phyloP scores from a whole-genome alignment of 2,113 vertebrate genomes.

The Cyanistes caeruleus region DNA sequence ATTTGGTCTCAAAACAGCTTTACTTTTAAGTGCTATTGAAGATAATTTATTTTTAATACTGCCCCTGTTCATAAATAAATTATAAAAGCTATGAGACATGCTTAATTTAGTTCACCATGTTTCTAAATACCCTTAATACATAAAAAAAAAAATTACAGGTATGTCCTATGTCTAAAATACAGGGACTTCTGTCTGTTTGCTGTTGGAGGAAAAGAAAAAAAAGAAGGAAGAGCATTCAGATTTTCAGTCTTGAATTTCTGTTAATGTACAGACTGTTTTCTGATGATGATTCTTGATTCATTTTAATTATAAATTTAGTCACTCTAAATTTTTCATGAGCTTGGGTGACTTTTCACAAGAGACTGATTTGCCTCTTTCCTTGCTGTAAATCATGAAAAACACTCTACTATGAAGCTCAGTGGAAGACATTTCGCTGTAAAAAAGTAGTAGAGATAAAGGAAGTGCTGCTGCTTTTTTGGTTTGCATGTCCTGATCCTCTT shows the following conservation, averaged over 20 bases:
- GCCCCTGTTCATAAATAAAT: slow-evolving; percentile 71
- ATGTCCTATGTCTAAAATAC: background rate
- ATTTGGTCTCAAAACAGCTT: slow-evolving; percentile 71
- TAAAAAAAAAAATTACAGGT: slow-evolving; percentile 7
- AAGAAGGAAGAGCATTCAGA: background rate
- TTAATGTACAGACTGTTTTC: background rate
- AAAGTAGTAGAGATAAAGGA: background rate
- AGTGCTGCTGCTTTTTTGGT: background rate
- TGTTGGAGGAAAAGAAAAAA: background rate
- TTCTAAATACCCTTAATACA: slow-evolving; percentile 54
- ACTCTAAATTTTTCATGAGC: slow-evolving; percentile 33
- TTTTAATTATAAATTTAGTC: slow-evolving; percentile 35
- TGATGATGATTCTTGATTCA: background rate
- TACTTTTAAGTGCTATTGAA: slow-evolving; percentile 72
- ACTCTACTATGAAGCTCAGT: background rate
- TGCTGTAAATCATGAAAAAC: background rate
- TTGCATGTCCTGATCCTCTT: background rate
- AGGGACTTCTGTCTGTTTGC: background rate
- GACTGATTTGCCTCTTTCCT: background rate
- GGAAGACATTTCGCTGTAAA: background rate
- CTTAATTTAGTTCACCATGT: slow-evolving; percentile 52
- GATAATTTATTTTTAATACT: slow-evolving; percentile 76
- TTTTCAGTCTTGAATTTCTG: background rate
- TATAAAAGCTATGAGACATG: slow-evolving; percentile 56
- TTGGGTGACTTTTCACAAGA: slow-evolving; percentile 32